Conservation (phyloP, 2,888 invertebrate genomes). For the Megalurothrips usitatus region DNA sequence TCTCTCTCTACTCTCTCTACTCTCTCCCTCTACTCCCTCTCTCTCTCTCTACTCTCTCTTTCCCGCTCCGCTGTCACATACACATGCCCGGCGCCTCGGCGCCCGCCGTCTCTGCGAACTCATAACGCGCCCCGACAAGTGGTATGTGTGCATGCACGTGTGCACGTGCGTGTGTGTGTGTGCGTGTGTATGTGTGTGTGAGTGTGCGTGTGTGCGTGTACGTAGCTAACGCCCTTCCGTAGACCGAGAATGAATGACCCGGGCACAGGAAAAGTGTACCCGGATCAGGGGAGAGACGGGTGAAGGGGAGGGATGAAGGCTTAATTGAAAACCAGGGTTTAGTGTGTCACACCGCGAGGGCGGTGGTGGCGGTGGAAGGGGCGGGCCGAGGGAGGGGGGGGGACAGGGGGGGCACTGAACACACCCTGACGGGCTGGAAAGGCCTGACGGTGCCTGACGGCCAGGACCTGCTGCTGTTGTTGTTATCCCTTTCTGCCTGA, state of each 20-base stretch:
- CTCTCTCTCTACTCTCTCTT: not conserved
- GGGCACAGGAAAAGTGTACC: not conserved
- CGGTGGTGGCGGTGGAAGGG: not conserved
- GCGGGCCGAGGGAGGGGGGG: not conserved
- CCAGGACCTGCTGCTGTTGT: not conserved
- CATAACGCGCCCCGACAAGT: too few relatives aligned
- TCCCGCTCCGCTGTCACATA: not conserved
- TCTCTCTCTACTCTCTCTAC: not conserved
- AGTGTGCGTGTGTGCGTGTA: too few relatives aligned
- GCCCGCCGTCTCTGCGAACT: too few relatives aligned
- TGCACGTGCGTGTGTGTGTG: too few relatives aligned
- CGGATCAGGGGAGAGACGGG: not conserved
- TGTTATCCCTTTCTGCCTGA: not conserved
- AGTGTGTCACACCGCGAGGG: not conserved
- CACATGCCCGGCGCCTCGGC: not conserved
- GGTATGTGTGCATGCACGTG: too few relatives aligned
- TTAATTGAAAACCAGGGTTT: constrained; percentile 21
- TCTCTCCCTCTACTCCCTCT: not conserved
- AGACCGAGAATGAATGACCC: not conserved
- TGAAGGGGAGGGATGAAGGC: not conserved
- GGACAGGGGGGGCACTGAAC: not conserved
- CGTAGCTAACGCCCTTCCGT: not conserved
- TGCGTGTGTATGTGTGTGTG: too few relatives aligned
- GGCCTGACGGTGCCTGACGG: not conserved
- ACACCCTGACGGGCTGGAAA: too few relatives aligned